A percentile compares a stretch with the other conserved stretches of the same genome.
phyloP scores from a whole-genome alignment of 2,888 invertebrate species.

The Meteorus colon region DNA sequence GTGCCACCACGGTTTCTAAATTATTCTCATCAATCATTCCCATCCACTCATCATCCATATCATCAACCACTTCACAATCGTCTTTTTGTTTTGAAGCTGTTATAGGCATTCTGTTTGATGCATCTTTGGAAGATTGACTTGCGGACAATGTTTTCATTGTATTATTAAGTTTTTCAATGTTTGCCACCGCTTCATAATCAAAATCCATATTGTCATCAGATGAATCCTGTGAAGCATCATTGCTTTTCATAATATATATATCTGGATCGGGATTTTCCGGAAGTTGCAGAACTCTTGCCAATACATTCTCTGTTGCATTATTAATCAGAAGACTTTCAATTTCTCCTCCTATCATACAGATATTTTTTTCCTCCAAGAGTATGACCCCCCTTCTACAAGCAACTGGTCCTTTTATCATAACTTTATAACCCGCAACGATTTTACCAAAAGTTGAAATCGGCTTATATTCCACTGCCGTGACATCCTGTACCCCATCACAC shows the following conservation, averaged over 20 bases:
- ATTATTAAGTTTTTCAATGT: background rate
- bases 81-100: background rate
- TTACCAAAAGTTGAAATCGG: slow-evolving; percentile 77
- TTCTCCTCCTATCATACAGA: slow-evolving; percentile 83
- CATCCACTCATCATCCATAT: slow-evolving; percentile 38
- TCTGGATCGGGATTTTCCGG: slow-evolving; percentile 75
- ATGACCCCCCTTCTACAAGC: slow-evolving; percentile 82
- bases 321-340: slow-evolving; percentile 78
- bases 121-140: background rate
- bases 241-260: background rate
- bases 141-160: slow-evolving; percentile 7
- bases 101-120: background rate
- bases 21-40: slow-evolving; percentile 32
- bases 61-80: slow-evolving; percentile 43
- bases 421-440: slow-evolving; percentile 77
- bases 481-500: slow-evolving; percentile 83
- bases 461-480: slow-evolving; percentile 83
- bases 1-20: slow-evolving; percentile 16
- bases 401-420: slow-evolving; percentile 82
- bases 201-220: slow-evolving; percentile 63
- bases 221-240: slow-evolving; percentile 39
- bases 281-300: slow-evolving; percentile 77
- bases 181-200: slow-evolving; percentile 54
- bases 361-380: slow-evolving; percentile 77
- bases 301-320: slow-evolving; percentile 78